Percentiles rank a stretch among this genome's conserved stretches.
These are phyloP conservation scores for Peromyscus aztecus DNA, from an alignment of 2,797 vertebrate species.

Conservation along the genomic window DNA sequence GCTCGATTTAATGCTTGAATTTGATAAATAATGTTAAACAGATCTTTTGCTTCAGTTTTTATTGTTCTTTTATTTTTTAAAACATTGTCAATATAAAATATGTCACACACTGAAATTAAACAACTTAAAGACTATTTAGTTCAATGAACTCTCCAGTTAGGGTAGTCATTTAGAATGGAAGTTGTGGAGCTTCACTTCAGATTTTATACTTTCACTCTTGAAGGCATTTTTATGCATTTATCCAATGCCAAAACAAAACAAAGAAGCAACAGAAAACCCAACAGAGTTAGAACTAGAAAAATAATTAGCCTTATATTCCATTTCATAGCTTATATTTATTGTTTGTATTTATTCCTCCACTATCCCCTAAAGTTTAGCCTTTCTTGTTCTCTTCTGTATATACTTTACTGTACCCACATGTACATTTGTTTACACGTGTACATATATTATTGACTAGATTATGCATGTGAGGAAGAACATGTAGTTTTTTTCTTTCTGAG, in stretches of 20 bases:
- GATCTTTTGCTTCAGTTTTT: neutral
- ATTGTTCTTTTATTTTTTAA: neutral
- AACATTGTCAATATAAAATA: neutral
- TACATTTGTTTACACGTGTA: neutral
- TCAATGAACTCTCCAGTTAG: neutral
- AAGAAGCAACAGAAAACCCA: neutral
- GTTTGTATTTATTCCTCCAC: neutral
- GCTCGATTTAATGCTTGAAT: neutral
- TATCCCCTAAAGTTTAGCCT: neutral
- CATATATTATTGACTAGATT: neutral
- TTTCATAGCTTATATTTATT: neutral
- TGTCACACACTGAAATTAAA: neutral
- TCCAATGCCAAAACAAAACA: neutral
- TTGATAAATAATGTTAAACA: neutral
- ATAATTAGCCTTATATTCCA: neutral
- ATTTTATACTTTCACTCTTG: neutral
- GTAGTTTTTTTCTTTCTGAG: neutral
- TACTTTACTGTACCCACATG: neutral
- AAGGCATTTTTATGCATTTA: neutral
- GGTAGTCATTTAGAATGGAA: neutral
- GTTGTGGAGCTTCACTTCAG: neutral
- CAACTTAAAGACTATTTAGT: neutral
- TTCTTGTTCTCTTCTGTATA: neutral
- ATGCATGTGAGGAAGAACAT: neutral
- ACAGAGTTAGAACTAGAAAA: neutral